Base-by-base conservation (phyloP, 2,888 invertebrate genomes). In the Gerris lacustris region DNA sequence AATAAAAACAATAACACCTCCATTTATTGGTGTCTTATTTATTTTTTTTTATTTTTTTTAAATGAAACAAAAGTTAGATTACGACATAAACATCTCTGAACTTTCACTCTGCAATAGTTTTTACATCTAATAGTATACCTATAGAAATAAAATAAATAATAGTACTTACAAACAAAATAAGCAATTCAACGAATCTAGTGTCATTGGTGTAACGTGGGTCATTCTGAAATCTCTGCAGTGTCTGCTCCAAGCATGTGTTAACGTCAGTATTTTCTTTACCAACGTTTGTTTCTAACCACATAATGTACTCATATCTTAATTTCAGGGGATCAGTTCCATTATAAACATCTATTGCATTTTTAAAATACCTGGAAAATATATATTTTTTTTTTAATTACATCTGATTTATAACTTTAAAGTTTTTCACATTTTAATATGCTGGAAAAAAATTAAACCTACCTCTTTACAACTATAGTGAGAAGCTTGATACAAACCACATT, bases 221-320 rank as follows among this genome's bases (percentile, higher is more conserved):
- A 78, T 88, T 86, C 79, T 92, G 91, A 82, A 95, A 94, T 76
- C 85, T 82, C 47, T 85, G 83, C 70, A 96, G 82, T 79, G 95
- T 96, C 77, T 90, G 88, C 79, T 91, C 88, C 9, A 96, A 82
- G 67, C 93, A 82, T 77, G 86, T 85, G 72, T 86, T 84, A 73
- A 95, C 90, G 77, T 93, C 92, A 77, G 88, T 90, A 6, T 94
- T 94, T 79, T 91, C 90, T 77, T 92, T 92, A 31, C 94, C 94
- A 81, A 86, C 94, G 78, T 89, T 91, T 79, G 96, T 94, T 79
- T 96, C 96, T 68, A 93, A 86, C 95, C 95, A 96, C 71, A 87
- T 86, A 73, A 96, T 90, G 79, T 94, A 96, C 73, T 88, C 87
- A 78, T 89, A 90, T 92, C 94, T 95, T 63, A 89, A 87, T 76